Evolutionary conservation across 2,113 vertebrate genomes (phyloP).

Genomic region (Cathartes aura): DNA sequence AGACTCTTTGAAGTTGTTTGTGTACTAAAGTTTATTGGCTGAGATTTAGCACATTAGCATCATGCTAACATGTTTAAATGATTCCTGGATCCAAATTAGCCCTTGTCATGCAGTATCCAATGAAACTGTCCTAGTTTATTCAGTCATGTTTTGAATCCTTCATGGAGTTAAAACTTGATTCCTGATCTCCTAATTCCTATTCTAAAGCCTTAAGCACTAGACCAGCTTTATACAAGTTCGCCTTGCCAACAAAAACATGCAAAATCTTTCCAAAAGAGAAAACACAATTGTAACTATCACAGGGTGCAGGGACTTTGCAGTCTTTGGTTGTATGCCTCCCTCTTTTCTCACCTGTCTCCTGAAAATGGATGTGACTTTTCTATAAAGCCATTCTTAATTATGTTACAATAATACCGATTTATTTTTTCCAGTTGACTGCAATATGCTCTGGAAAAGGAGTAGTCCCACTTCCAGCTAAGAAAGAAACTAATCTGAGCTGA

Average conservation of each 20-base stretch:
- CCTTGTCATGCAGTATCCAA: neutral
- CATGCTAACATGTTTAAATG: neutral
- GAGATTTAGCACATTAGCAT: neutral
- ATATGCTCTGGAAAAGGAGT: neutral
- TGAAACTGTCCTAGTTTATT: neutral
- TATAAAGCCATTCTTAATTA: neutral
- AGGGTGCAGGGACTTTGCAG: neutral
- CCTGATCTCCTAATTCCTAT: neutral
- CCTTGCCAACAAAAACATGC: neutral
- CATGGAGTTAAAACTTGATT: neutral
- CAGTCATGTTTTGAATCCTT: neutral
- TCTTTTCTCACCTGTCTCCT: neutral
- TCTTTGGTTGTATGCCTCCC: neutral
- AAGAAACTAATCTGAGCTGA: neutral
- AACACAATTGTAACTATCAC: neutral
- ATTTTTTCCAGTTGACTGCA: neutral
- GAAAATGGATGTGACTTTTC: neutral
- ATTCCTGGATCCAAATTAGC: neutral
- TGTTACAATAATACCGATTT: neutral
- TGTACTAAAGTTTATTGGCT: neutral
- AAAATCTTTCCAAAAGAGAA: neutral
- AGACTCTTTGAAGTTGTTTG: neutral
- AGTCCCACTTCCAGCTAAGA: neutral
- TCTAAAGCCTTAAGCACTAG: neutral
- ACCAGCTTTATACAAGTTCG: neutral